These are phyloP conservation scores for Hirudinaria manillensis DNA, from an alignment of 2,888 invertebrate species.

Conservation along the genomic window DNA sequence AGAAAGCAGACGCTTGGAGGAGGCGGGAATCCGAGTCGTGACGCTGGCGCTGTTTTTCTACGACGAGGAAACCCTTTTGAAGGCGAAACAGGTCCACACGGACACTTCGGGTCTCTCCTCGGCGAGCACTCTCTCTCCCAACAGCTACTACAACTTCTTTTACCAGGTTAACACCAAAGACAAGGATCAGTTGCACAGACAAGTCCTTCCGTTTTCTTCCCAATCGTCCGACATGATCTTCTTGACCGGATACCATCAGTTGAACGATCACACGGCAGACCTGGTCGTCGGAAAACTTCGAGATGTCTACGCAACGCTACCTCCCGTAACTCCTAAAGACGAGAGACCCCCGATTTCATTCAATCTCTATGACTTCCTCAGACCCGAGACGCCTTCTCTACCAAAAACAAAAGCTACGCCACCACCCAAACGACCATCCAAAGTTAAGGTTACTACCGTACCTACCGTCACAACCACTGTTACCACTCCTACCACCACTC, in stretches of 20 bases:
- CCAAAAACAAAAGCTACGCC: not conserved
- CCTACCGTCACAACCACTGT: not conserved
- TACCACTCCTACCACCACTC: not conserved
- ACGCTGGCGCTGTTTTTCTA: conserved; percentile 4
- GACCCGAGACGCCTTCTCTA: not conserved
- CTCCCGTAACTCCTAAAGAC: conserved; percentile 11
- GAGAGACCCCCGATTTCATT: conserved; percentile 23
- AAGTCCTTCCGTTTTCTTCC: conserved; percentile 12
- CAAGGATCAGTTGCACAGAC: conserved; percentile 3
- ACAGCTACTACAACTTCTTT: conserved; percentile 19
- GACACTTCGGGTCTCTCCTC: not conserved
- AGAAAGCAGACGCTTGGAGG: conserved; percentile 1
- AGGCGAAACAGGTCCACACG: not conserved
- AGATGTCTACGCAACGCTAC: conserved; percentile 13
- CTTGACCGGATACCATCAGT: not conserved
- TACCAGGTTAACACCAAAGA: too few species aligned
- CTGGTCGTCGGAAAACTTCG: conserved; percentile 11
- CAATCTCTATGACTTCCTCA: conserved; percentile 26
- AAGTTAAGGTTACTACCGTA: not conserved
- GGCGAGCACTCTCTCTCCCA: not conserved
- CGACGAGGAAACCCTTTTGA: not conserved
- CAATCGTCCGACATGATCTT: conserved; percentile 1
- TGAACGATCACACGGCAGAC: not conserved
- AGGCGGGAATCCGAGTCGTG: conserved; percentile 13
- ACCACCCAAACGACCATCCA: not conserved